Conservation (phyloP, 2,797 vertebrate genomes). For the Microctenopoma stevenorrisi region DNA sequence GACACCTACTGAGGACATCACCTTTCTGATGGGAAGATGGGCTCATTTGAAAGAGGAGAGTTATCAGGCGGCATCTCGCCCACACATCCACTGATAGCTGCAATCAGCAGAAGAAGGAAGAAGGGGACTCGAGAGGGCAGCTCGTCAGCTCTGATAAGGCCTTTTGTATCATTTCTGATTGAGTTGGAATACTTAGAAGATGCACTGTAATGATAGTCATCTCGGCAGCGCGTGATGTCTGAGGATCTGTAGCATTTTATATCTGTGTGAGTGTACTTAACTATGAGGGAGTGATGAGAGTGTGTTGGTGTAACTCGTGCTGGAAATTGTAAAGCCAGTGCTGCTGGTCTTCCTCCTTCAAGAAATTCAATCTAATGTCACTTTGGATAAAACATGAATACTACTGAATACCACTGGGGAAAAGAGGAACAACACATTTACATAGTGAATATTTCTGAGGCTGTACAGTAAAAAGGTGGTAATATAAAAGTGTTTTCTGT, state of each 20-base stretch:
- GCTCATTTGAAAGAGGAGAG: slow-evolving; percentile 46
- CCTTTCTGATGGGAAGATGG: slow-evolving; percentile 38
- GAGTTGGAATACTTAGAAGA: slow-evolving; percentile 71
- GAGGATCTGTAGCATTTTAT: slow-evolving; percentile 38
- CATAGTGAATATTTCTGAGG: background rate
- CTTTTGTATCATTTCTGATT: slow-evolving; percentile 74
- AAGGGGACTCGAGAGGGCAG: slow-evolving; percentile 67
- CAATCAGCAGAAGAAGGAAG: slow-evolving; percentile 76
- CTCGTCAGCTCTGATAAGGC: slow-evolving; percentile 71
- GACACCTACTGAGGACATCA: slow-evolving; percentile 29
- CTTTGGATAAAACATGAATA: background rate
- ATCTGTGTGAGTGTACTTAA: slow-evolving; percentile 34
- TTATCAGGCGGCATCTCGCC: slow-evolving; percentile 60
- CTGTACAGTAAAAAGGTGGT: background rate
- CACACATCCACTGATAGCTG: slow-evolving; percentile 70
- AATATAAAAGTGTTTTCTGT: no score
- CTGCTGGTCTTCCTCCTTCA: background rate
- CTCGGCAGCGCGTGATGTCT: slow-evolving; percentile 27
- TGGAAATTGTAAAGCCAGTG: slow-evolving; percentile 19
- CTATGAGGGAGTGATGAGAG: slow-evolving; percentile 6
- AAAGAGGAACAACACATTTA: background rate
- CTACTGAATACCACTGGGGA: background rate
- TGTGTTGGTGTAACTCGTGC: slow-evolving; percentile 22
- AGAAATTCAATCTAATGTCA: slow-evolving; percentile 25
- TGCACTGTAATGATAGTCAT: slow-evolving; percentile 65